phyloP scores from a whole-genome alignment of 2,797 vertebrate genomes.

The Diplodus puntazzo region DNA sequence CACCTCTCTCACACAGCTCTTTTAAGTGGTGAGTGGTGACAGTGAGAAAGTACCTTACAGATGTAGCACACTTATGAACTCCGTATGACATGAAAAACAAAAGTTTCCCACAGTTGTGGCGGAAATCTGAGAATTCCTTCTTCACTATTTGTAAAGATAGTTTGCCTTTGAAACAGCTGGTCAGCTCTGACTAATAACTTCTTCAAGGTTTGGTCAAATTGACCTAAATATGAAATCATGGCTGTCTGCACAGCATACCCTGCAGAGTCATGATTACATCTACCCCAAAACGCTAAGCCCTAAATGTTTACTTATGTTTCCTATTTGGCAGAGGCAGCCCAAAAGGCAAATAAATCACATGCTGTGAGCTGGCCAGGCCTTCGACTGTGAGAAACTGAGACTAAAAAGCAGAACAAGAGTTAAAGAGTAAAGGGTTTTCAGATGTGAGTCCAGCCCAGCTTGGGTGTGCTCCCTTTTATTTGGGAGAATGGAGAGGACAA shows the following conservation, averaged over 20 bases:
- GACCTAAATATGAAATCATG: conserved; percentile 74
- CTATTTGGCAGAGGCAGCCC: conserved; percentile 86
- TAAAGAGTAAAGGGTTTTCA: conserved; percentile 87
- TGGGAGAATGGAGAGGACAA: conserved; percentile 84
- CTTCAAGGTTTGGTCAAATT: conserved; percentile 63
- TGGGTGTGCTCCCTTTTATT: conserved; percentile 86
- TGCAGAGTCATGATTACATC: conserved; percentile 79
- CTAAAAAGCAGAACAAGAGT: conserved; percentile 85
- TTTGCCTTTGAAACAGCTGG: conserved; percentile 66
- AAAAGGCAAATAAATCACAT: conserved; percentile 89
- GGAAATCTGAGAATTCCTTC: conserved; percentile 39
- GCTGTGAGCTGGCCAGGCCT: conserved; percentile 83
- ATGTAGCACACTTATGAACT: conserved; percentile 33
- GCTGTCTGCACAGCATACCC: conserved; percentile 69
- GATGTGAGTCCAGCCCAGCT: conserved; percentile 86
- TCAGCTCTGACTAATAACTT: conserved; percentile 60
- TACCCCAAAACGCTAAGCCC: conserved; percentile 77
- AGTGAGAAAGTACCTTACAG: conserved; percentile 49
- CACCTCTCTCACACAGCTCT: conserved; percentile 24
- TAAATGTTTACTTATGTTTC: conserved; percentile 90
- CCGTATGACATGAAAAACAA: conserved; percentile 33
- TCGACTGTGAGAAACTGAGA: conserved; percentile 86
- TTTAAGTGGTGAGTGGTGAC: conserved; percentile 32
- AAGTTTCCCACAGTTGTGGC: conserved; percentile 47
- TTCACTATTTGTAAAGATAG: conserved; percentile 27